These are phyloP conservation scores for Diarsia dahlii DNA, from an alignment of 2,888 invertebrate species.

Conservation along the genomic window DNA sequence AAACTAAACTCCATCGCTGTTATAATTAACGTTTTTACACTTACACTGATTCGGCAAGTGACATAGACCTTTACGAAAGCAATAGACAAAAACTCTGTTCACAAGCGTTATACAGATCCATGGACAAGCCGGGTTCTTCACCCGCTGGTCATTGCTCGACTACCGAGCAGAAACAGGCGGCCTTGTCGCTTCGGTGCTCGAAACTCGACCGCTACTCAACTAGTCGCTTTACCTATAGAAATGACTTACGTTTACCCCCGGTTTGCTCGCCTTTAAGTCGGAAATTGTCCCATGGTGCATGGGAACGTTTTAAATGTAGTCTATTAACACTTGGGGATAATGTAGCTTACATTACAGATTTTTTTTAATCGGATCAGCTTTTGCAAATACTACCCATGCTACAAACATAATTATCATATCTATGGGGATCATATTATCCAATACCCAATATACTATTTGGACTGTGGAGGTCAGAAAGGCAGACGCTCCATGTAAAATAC, in stretches of 20 bases:
- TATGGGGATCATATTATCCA: too few relatives aligned
- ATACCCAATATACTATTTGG: too few relatives aligned
- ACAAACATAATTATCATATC: too few relatives aligned
- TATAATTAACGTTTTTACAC: constrained; percentile 22
- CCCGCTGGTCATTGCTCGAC: constrained; percentile 66
- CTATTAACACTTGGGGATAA: too few relatives aligned
- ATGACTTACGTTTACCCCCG: background rate
- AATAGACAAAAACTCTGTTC: constrained; percentile 57
- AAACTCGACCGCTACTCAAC: constrained; percentile 26
- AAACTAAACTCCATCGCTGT: background rate
- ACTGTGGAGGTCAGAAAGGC: too few relatives aligned
- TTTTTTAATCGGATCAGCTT: too few relatives aligned
- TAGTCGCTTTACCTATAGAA: background rate
- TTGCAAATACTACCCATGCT: too few relatives aligned
- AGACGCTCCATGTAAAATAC: too few relatives aligned
- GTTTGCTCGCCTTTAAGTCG: background rate
- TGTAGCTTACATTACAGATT: too few relatives aligned
- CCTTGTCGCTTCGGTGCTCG: constrained; percentile 74
- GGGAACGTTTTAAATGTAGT: background rate
- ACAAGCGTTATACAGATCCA: constrained; percentile 41
- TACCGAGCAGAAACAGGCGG: constrained; percentile 59
- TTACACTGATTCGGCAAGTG: constrained; percentile 9
- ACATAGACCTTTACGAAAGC: constrained; percentile 23
- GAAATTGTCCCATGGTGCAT: background rate
- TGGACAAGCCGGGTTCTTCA: constrained; percentile 60